Conservation (phyloP, 2,797 vertebrate genomes). For the Oreonectes daqikongensis region DNA sequence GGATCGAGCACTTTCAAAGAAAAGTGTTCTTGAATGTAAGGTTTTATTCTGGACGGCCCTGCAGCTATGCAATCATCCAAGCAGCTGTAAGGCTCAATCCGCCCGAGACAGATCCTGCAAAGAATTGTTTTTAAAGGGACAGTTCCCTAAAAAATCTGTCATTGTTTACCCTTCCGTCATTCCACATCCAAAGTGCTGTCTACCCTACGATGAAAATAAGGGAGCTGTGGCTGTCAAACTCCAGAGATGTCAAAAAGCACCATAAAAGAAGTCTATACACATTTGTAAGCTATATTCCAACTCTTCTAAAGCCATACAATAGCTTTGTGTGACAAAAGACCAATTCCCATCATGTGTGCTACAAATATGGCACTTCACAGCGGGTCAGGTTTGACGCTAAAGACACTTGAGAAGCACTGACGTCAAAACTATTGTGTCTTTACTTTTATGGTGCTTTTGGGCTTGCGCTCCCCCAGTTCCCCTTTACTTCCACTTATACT, state of each 20-base stretch:
- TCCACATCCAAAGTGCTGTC: neutral
- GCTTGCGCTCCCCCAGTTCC: neutral
- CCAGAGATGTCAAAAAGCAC: neutral
- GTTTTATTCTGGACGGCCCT: slow-evolving; percentile 27
- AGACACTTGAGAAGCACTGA: neutral
- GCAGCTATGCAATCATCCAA: slow-evolving; percentile 35
- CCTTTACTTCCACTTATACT: neutral
- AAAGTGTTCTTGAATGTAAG: slow-evolving; percentile 38
- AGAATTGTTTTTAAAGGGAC: slow-evolving; percentile 19
- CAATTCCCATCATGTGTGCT: neutral
- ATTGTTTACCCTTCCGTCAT: slow-evolving; percentile 3
- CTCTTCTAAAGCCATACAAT: neutral
- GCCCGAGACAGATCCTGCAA: slow-evolving; percentile 15
- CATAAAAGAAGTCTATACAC: neutral
- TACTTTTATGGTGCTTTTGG: neutral
- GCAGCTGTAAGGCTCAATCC: slow-evolving; percentile 20
- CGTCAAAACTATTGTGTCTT: neutral
- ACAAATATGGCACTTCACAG: neutral
- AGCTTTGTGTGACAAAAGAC: neutral
- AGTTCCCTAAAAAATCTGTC: neutral
- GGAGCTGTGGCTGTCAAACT: neutral
- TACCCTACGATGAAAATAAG: neutral
- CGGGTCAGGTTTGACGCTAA: neutral
- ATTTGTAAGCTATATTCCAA: neutral
- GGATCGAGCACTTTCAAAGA: neutral